phyloP scores from a whole-genome alignment of 2,888 invertebrate genomes.

The Escarpia spicata region DNA sequence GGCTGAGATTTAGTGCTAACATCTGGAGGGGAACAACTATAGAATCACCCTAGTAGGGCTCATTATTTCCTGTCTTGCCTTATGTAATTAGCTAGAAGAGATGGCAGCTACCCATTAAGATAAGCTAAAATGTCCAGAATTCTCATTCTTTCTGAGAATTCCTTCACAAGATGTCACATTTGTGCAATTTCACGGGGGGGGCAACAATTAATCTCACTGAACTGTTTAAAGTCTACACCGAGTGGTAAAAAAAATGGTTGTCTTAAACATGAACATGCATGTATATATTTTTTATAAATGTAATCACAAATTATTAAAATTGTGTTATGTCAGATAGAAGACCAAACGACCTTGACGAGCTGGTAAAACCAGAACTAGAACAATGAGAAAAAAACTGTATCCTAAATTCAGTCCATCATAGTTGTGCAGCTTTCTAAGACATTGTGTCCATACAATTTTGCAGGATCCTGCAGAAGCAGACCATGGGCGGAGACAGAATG shows the following conservation, averaged over 20 bases:
- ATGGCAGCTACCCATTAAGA: background rate
- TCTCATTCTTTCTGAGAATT: constrained; percentile 10
- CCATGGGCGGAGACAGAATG: background rate
- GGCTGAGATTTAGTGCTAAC: background rate
- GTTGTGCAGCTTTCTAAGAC: background rate
- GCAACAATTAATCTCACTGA: background rate
- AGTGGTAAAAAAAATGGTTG: background rate
- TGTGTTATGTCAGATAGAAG: background rate
- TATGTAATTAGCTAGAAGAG: background rate
- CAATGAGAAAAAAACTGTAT: no score
- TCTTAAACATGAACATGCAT: background rate
- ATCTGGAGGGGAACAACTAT: constrained; percentile 1
- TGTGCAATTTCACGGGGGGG: background rate
- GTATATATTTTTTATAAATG: background rate
- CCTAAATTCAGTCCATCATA: background rate
- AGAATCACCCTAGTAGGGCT: background rate
- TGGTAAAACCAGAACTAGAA: background rate
- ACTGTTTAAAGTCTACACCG: background rate
- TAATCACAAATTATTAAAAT: background rate
- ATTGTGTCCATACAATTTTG: background rate
- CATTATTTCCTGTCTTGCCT: background rate
- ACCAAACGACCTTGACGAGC: background rate
- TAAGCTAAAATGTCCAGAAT: background rate
- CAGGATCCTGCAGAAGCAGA: background rate
- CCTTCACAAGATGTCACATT: background rate